Percentiles rank a stretch among this genome's conserved stretches.
Evolutionary conservation across 2,113 vertebrate genomes (phyloP).

Genomic region (Addax nasomaculatus): DNA sequence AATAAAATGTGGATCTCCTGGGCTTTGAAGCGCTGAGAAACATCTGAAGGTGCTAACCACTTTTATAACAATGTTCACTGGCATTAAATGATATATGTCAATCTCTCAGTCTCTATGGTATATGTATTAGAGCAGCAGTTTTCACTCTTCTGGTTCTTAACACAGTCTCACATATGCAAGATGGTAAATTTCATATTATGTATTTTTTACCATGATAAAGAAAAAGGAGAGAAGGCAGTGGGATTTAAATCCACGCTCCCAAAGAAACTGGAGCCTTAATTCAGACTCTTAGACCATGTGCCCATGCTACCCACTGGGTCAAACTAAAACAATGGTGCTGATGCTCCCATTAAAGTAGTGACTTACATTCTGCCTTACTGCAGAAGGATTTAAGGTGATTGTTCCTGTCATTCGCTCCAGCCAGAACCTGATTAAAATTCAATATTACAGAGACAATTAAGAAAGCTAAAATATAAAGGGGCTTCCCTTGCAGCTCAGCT

Average conservation of each 20-base stretch:
- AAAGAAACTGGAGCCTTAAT: constrained; percentile 50
- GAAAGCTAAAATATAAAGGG: neutral
- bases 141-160: neutral
- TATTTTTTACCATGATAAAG: neutral
- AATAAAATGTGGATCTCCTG: neutral
- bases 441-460: neutral
- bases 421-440: constrained; percentile 13
- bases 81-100: neutral
- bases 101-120: neutral
- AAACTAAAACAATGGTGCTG: neutral
- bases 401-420: neutral
- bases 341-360: neutral
- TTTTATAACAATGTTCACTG: neutral
- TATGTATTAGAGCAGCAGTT: neutral
- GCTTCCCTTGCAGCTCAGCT: neutral
- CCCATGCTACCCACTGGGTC: neutral
- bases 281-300: neutral
- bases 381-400: neutral
- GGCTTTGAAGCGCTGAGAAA: neutral
- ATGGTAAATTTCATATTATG: neutral
- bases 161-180: neutral
- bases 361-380: neutral
- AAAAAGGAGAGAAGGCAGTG: constrained; percentile 15
- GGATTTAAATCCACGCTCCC: constrained; percentile 55
- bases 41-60: neutral